These are phyloP conservation scores for Balearica regulorum DNA, from an alignment of 2,797 vertebrate species.

Conservation along the genomic window DNA sequence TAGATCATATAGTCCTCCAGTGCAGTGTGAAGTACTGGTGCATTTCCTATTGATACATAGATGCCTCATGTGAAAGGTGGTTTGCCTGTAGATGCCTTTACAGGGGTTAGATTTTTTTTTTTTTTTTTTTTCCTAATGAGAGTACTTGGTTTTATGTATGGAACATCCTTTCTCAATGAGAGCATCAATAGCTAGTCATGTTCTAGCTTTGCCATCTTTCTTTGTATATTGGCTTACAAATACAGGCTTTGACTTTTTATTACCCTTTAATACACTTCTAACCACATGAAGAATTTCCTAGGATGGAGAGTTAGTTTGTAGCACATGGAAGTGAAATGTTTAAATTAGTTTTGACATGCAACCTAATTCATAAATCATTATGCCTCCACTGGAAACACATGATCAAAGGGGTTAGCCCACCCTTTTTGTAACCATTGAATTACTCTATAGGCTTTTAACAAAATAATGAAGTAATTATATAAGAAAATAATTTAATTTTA, in stretches of 20 bases:
- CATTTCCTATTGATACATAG: not conserved
- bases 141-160: not conserved
- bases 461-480: not conserved
- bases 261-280: not conserved
- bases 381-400: not conserved
- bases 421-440: not conserved
- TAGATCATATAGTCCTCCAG: too few species aligned
- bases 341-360: slow-evolving; percentile 18
- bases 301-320: not conserved
- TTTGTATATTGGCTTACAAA: not conserved
- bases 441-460: not conserved
- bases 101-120: not conserved
- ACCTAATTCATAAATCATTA: not conserved
- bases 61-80: not conserved
- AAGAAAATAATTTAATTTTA: not conserved
- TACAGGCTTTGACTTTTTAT: not conserved
- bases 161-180: not conserved
- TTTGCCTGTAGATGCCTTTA: not conserved
- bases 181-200: not conserved
- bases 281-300: not conserved
- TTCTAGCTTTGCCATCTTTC: not conserved
- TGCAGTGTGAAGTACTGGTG: not conserved
- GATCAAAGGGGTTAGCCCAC: not conserved
- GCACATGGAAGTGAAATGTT: not conserved
- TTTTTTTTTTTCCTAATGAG: not conserved